Conservation (phyloP, 2,888 invertebrate species). For the Epirrhoe alternata region DNA sequence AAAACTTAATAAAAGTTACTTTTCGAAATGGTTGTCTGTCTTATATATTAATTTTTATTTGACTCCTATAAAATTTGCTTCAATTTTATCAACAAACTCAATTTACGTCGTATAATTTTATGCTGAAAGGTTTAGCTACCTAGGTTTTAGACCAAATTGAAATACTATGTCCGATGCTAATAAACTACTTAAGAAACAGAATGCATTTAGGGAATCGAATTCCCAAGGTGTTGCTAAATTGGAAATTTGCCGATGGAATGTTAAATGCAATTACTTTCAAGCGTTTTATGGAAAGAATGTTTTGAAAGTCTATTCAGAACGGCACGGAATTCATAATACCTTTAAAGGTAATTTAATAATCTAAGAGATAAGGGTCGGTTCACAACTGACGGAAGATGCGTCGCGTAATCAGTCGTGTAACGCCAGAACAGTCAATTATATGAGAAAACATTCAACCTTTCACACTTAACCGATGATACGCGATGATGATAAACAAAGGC, state of each 20-base stretch:
- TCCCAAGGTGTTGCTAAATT: conserved; percentile 30
- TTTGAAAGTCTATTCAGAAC: conserved; percentile 4
- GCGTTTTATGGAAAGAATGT: conserved; percentile 2
- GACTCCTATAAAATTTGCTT: not conserved
- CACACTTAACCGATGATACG: no score
- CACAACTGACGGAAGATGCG: no score
- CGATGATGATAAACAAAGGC: no score
- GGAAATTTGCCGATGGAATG: conserved; percentile 31
- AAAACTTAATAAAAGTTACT: not conserved
- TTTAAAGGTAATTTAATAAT: not conserved
- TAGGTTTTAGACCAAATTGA: conserved; percentile 33
- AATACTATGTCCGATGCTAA: conserved; percentile 35
- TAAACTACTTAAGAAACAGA: conserved; percentile 36
- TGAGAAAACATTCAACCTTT: no score
- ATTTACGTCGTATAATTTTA: conserved; percentile 3
- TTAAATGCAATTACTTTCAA: conserved; percentile 34
- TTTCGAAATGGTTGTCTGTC: not conserved
- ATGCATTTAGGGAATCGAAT: conserved; percentile 33
- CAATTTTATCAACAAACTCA: not conserved
- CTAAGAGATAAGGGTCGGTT: not conserved
- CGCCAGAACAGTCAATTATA: no score
- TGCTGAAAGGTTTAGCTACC: conserved; percentile 9
- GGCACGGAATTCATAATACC: not conserved
- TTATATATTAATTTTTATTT: not conserved
- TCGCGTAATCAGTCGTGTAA: no score